Evolutionary conservation across 2,797 vertebrate genomes (phyloP).

Genomic region (Netta rufina): DNA sequence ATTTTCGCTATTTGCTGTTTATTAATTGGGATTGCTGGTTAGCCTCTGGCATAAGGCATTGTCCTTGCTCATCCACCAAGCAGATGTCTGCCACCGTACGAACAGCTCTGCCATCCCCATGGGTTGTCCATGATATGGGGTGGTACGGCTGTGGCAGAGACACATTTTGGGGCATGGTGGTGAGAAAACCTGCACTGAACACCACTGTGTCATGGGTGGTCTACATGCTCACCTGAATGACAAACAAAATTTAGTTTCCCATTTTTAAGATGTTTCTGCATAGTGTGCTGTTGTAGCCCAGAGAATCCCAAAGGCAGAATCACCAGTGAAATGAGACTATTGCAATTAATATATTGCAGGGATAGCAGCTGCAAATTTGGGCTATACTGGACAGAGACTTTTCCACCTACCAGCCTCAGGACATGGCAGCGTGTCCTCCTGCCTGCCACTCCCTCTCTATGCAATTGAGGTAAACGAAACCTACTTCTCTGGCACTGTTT

Average conservation of each 20-base stretch:
- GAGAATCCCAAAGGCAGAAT: background rate
- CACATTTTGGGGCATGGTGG: background rate
- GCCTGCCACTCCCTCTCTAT: background rate
- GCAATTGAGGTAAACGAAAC: background rate
- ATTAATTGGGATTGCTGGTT: constrained; percentile 1
- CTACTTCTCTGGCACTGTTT: background rate
- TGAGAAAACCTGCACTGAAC: background rate
- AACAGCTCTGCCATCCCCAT: background rate
- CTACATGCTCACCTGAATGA: accelerated
- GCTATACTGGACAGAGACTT: background rate
- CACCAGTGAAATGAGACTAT: background rate
- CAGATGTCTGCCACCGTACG: accelerated
- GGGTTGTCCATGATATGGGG: background rate
- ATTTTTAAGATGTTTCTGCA: background rate
- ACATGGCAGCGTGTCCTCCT: background rate
- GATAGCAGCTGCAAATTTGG: background rate
- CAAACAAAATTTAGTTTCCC: background rate
- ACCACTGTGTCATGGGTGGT: background rate
- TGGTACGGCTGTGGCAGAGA: background rate
- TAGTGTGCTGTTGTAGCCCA: background rate
- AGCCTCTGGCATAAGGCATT: background rate
- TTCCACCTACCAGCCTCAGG: background rate
- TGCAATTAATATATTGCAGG: background rate
- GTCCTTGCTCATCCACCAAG: background rate
- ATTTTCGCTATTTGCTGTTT: background rate